Conservation (phyloP, 1,140 invertebrate genomes). For the Halyomorpha halys region DNA sequence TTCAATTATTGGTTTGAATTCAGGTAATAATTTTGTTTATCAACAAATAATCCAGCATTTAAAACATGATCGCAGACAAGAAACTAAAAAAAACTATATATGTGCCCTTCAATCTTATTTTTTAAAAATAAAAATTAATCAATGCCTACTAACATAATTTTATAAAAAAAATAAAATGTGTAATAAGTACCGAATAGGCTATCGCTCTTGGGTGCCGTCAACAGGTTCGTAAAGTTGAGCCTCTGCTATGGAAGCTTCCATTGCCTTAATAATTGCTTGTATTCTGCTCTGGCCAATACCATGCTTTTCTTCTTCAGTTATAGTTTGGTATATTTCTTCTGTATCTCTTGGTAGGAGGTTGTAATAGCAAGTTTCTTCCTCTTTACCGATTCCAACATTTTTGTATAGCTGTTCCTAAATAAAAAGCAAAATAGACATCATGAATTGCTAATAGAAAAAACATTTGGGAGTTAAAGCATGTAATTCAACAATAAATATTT, state of each 20-base stretch:
- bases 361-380: slow-evolving; percentile 23
- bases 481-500: too few relatives aligned
- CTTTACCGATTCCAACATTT: slow-evolving; percentile 15
- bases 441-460: too few relatives aligned
- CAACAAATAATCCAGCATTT: too few relatives aligned
- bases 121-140: too few relatives aligned
- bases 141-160: too few relatives aligned
- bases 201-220: slow-evolving; percentile 4
- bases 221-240: slow-evolving; percentile 25
- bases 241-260: slow-evolving; percentile 24
- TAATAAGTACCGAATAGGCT: not conserved
- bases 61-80: too few relatives aligned
- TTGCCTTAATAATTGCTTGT: slow-evolving; percentile 23
- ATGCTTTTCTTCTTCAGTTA: slow-evolving; percentile 18
- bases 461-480: too few relatives aligned
- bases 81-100: too few relatives aligned
- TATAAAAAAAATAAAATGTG: too few relatives aligned
- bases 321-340: slow-evolving; percentile 25
- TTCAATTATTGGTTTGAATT: too few relatives aligned
- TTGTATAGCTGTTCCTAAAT: slow-evolving; percentile 24
- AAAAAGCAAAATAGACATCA: not conserved
- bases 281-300: slow-evolving; percentile 20
- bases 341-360: slow-evolving; percentile 21
- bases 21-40: too few relatives aligned
- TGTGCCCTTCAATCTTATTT: too few relatives aligned